Conservation (phyloP, 2,888 invertebrate species). For the Tryphoninae sp. region DNA sequence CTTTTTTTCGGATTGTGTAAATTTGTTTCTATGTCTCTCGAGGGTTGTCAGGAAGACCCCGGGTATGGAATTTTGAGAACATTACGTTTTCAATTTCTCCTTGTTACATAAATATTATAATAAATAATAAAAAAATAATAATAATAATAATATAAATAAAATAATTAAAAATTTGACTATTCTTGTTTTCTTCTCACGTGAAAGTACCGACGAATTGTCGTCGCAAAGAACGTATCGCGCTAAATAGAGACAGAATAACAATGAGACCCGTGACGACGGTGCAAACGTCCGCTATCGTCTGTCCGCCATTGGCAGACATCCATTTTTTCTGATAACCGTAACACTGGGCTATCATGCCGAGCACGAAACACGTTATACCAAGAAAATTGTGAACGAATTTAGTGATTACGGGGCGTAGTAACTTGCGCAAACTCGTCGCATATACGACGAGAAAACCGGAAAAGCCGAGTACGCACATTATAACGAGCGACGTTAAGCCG, state of each 20-base stretch:
- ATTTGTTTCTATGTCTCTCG: too few relatives aligned
- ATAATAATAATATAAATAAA: not conserved
- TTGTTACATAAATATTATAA: not conserved
- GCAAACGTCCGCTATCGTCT: conserved; percentile 52
- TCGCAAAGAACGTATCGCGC: conserved; percentile 68
- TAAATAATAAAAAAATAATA: not conserved
- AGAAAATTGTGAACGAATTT: conserved; percentile 83
- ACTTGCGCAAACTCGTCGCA: conserved; percentile 82
- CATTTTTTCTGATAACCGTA: conserved; percentile 71
- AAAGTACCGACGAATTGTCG: conserved; percentile 52
- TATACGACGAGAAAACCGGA: conserved; percentile 83
- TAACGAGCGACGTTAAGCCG: conserved; percentile 82
- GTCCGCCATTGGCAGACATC: conserved; percentile 49
- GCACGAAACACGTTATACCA: conserved; percentile 82
- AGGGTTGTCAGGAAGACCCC: too few relatives aligned
- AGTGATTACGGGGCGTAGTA: conserved; percentile 82
- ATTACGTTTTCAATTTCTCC: too few relatives aligned
- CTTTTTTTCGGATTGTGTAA: too few relatives aligned
- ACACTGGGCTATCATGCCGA: conserved; percentile 82
- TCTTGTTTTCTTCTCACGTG: not conserved
- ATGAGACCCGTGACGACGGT: conserved; percentile 65
- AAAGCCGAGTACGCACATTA: conserved; percentile 81
- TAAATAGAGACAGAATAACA: conserved; percentile 69
- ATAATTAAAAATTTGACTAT: not conserved
- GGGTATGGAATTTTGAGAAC: too few relatives aligned